Evolutionary conservation across 2,113 vertebrate species (phyloP).

Genomic region (Nymphicus hollandicus): DNA sequence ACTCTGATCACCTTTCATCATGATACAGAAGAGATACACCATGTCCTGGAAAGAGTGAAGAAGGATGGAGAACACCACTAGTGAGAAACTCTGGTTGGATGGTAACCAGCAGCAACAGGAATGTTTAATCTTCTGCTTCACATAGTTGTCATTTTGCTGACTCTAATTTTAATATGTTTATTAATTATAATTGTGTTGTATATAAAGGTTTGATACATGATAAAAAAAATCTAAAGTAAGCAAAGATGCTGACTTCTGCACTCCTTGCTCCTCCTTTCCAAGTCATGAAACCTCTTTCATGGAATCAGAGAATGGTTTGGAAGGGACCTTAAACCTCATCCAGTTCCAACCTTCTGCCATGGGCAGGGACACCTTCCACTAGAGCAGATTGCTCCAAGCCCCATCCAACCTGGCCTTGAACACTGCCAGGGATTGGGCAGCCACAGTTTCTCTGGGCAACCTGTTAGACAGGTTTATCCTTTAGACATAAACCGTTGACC

Average conservation of each 20-base stretch:
- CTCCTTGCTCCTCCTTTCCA: neutral
- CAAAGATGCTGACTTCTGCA: neutral
- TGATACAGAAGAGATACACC: neutral
- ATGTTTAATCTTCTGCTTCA: neutral
- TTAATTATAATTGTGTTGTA: neutral
- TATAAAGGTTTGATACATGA: neutral
- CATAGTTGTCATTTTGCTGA: neutral
- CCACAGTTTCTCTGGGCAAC: neutral
- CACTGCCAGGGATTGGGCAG: neutral
- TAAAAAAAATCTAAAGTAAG: neutral
- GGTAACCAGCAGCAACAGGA: neutral
- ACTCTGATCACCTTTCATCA: neutral
- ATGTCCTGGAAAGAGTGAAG: neutral
- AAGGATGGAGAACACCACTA: neutral
- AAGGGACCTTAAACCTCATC: neutral
- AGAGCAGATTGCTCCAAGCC: neutral
- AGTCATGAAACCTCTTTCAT: neutral
- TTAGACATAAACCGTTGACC: neutral
- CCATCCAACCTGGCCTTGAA: neutral
- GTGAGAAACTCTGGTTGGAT: neutral
- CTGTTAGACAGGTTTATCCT: neutral
- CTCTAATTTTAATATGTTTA: neutral
- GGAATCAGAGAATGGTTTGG: neutral
- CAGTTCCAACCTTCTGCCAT: fast-evolving
- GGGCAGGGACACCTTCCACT: neutral